Evolutionary conservation across 2,888 invertebrate species (phyloP), one percentile per base, ranked within the genome.

Genomic region (Cylindroiulus punctatus): DNA sequence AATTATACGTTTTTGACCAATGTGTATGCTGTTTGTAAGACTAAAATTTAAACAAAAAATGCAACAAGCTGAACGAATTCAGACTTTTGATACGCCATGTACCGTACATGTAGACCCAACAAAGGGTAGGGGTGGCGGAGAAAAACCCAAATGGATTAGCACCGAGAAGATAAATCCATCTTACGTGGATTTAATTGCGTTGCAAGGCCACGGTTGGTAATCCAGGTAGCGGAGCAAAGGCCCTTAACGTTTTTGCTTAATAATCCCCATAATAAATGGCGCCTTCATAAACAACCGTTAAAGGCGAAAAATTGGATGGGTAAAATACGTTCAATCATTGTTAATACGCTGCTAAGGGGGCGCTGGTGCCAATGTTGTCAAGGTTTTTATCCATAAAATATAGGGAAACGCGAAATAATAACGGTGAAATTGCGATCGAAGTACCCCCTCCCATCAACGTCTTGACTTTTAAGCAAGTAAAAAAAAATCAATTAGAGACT

Each of bases 131-230:
- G n/a, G n/a, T 52, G 52, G 52, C n/a, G n/a, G 5, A 52, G 5
- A 52, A 52, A 52, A 52, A 52, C 52, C 52, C n/a, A 52, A 52
- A 52, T n/a, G 52, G 52, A 52, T 52, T 52, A 52, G 52, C n/a
- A n/a, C n/a, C n/a, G 52, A 52, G 52, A 52, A 52, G 52, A 52
- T 52, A 52, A 52, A 52, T 52, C 52, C n/a, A 52, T 52, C 52
- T 52, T 52, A 52, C 52, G 52, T n/a, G 52, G 52, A 52, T 52
- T 52, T 52, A 52, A 52, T 52, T 52, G 52, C 52, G 52, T 52
- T 52, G 52, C 52, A 52, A 4, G 52, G 52, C 52, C 52, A 52
- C n/a, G 52, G 19, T 0, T n/a, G 19, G 52, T 52, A 52, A 52
- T 52, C 52, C 52, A 52, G 52, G 52, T 52, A 52, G 52, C 3